Conservation (phyloP, 2,888 invertebrate species). For the Phengaris alcon region DNA sequence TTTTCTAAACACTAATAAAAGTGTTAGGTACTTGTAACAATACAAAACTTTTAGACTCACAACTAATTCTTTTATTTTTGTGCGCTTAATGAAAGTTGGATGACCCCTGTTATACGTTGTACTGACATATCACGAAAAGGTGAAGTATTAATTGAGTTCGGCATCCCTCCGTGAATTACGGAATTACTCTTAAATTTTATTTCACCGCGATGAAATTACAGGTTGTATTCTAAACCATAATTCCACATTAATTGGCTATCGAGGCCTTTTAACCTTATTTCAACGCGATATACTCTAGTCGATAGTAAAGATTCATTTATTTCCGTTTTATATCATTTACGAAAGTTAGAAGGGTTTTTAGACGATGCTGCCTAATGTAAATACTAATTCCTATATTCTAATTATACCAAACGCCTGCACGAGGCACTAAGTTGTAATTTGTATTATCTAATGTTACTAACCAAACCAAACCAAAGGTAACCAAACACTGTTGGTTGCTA, state of each 20-base stretch:
- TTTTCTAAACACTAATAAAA: not conserved
- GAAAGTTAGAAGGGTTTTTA: not conserved
- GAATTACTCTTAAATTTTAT: constrained; percentile 30
- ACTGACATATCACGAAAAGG: constrained; percentile 49
- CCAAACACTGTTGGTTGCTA: too few relatives aligned
- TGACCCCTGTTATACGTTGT: not conserved
- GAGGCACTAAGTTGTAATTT: too few relatives aligned
- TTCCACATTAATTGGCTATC: not conserved
- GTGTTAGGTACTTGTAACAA: not conserved
- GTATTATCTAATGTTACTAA: too few relatives aligned
- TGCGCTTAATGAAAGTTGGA: constrained; percentile 19
- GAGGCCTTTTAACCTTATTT: not conserved
- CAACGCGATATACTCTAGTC: not conserved
- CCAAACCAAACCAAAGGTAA: too few relatives aligned
- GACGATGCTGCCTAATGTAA: not conserved
- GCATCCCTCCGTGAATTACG: constrained; percentile 29
- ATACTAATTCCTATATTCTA: too few relatives aligned
- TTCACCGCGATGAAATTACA: constrained; percentile 36
- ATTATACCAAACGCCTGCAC: too few relatives aligned
- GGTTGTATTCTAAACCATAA: not conserved
- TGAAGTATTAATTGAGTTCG: constrained; percentile 35
- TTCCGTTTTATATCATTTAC: not conserved
- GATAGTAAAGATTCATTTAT: not conserved
- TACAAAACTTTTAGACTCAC: not conserved
- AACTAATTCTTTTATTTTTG: constrained; percentile 1